Evolutionary conservation across 2,797 vertebrate species (phyloP), one percentile per base, ranked within the genome.

Genomic region (Crenichthys baileyi): DNA sequence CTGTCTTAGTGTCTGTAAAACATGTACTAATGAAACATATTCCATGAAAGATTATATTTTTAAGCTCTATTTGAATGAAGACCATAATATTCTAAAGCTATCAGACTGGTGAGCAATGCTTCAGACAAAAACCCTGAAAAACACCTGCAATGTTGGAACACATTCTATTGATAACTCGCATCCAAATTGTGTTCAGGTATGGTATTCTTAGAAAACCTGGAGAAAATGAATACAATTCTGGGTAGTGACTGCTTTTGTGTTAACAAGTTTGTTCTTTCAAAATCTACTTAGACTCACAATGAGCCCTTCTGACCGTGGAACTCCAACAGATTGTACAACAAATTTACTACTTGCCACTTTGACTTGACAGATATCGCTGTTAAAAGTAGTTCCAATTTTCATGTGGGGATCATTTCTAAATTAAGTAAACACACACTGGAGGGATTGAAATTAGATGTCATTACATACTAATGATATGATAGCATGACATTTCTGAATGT

Each of bases 401-500:
- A 22, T 9, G 51, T 26, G 18, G 0, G 68, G 18, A 71, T 58
- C 79, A 85, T 56, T 41, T 73, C 55, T 36, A n/a, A 39, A 29
- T 8, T 76, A 46, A 75, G 65, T 48, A 8, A 73, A 81, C 55
- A 41, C n/a, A 53, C 55, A 46, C 77, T 76, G 41, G 61, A 29
- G 22, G n/a, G 75, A 58, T n/a, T 56, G 68, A 83, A 76, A 76
- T 61, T 67, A 51, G 51, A 26, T 75, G 83, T 82, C 41, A 74
- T 86, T 53, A 85, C 7, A 83, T 72, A 41, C 29, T 74, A 81
- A 70, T 78, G 53, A 81, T 16, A 41, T 7, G 16, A 58, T 77
- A 77, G 75, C 79, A 58, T 79, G 29, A 70, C 72, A 86, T 83
- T 39, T 81, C 73, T 80, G 44, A 79, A 74, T 71, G 79, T 78